Base-by-base conservation (phyloP, 2,888 invertebrate genomes). In the Archaeoteleia sp. region DNA sequence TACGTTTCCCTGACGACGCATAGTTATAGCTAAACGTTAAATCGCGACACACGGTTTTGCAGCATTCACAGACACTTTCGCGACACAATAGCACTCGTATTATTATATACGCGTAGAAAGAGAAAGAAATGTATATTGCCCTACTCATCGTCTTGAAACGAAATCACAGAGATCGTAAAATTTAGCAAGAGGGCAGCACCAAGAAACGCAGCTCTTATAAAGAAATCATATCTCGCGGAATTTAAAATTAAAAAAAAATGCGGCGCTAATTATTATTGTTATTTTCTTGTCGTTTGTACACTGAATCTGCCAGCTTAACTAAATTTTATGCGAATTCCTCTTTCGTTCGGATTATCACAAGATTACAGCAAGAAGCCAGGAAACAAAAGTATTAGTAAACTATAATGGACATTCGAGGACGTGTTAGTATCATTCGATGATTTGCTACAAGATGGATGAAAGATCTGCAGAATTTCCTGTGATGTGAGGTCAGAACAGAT, bases 1-100 rank as follows among this genome's bases (percentile, higher is more conserved):
- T 25, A 7, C n/a, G 17, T 55, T 55, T 29, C 37, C 30, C 55
- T 20, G 27, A 10, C 9, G 35, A 8, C 6, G 23, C 40, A 30
- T n/a, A 46, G 32, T 42, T 48, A 40, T 39, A 39, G 12, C 34
- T 54, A 35, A 46, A 53, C 23, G 17, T 40, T 62, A 32, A 62
- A 62, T 32, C 62, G 29, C 23, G 29, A 53, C 45, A 45, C n/a
- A 45, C 39, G 32, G n/a, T 55, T 39, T 48, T 20, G 5, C 37
- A n/a, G 55, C 32, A 42, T 49, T 62, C 48, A 48, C 48, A 55
- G 62, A 48, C 48, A 25, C 43, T 42, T 54, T 51, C 39, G 53
- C 39, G 32, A 39, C 39, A 25, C 34, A 45, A 27, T 45, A 42
- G 51, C 32, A 45, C 65, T 57, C 57, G 55, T 30, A 51, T 43